Base-by-base conservation (phyloP, 35 echinoderm and acorn worm genomes). In the Lytechinus pictus region DNA sequence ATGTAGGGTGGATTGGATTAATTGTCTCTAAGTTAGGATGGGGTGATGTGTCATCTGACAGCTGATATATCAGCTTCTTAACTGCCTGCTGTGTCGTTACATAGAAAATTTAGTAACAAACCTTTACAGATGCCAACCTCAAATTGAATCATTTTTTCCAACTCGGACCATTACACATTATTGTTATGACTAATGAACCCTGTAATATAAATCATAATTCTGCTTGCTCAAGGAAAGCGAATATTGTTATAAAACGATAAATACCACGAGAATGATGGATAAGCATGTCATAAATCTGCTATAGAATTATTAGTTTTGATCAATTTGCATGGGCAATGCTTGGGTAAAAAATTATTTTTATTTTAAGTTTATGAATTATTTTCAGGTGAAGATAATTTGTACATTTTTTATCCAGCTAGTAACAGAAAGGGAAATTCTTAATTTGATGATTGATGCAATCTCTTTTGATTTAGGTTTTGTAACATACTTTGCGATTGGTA, bases 131-230 rank as follows among this genome's bases (percentile, higher is more conserved):
- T 79, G 66, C n/a, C 66, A 79, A 79, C 19, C 66, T 79, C 66
- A 79, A 79, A 24, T 79, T 79, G 16, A 79, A 24, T 79, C 66
- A 79, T 79, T 79, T 79, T 44, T 16, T 24, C 66, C 7, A 79
- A n/a, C 66, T 79, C 66, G 66, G 66, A 79, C 66, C 66, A 79
- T 79, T 79, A 16, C 66, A n/a, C 66, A 79, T 79, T 44, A 79
- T 79, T 79, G 19, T 79, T 79, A 79, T 79, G 66, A 79, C 66
- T 24, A 79, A 79, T 79, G 19, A 79, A 79, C 66, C 66, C 66
- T 79, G 66, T 16, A 79, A 24, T 24, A 24, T 5, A 79, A 79
- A 79, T 79, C 66, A 16, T 24, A 16, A 24, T 79, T 79, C 66
- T 14, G 14, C 66, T 79, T n/a, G 19, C 66, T 79, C 21, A 79